These are phyloP conservation scores for Spea multiplicata DNA, from an alignment of 2,113 vertebrate genomes.

Conservation along the genomic window DNA sequence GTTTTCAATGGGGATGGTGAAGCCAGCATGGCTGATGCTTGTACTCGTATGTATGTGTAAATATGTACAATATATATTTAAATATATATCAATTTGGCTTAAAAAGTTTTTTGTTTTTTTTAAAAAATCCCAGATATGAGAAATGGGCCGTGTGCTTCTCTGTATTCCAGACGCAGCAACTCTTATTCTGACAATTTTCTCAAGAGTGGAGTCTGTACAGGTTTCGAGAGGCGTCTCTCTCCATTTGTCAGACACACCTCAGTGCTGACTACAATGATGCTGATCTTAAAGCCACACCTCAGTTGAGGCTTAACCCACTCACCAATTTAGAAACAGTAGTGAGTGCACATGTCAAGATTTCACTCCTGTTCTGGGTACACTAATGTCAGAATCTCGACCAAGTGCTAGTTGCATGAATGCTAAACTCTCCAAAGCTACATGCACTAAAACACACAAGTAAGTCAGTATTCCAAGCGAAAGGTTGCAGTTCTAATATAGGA, in stretches of 20 bases:
- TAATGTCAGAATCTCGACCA: background rate
- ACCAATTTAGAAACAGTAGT: background rate
- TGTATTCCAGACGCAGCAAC: background rate
- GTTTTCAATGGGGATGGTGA: slow-evolving; percentile 71
- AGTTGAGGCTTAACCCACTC: slow-evolving; percentile 12
- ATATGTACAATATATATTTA: background rate
- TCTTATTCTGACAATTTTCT: background rate
- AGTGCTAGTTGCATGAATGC: no score
- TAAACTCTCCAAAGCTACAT: no score
- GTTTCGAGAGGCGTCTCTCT: slow-evolving; percentile 24
- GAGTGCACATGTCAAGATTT: background rate
- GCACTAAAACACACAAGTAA: no score
- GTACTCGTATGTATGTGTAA: background rate
- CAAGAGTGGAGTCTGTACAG: slow-evolving; percentile 14
- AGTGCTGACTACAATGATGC: background rate
- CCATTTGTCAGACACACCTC: slow-evolving; percentile 24
- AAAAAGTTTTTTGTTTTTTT: background rate
- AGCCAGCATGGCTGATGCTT: slow-evolving; percentile 60
- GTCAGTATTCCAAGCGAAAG: no score
- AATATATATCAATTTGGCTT: background rate
- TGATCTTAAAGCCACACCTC: background rate
- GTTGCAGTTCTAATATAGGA: no score
- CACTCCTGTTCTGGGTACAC: background rate
- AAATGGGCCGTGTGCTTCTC: background rate
- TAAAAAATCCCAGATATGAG: background rate